These are phyloP conservation scores for Pachypsylla venusta DNA, from an alignment of 1,140 invertebrate genomes.

Conservation along the genomic window DNA sequence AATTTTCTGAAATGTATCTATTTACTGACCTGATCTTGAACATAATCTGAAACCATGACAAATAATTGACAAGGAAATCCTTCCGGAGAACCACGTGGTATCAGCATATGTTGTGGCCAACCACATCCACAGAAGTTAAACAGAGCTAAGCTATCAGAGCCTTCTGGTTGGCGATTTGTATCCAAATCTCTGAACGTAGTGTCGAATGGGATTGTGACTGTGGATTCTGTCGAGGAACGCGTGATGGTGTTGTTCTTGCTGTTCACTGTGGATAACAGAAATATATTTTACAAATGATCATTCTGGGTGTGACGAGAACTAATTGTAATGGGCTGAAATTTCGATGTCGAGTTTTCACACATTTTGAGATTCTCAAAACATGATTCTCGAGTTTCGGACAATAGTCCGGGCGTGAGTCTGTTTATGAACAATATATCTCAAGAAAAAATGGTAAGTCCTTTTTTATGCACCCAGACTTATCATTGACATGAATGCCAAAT, in stretches of 20 bases:
- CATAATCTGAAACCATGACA: constrained; percentile 63
- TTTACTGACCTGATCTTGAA: constrained; percentile 44
- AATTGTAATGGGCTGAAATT: no score
- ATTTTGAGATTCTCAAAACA: no score
- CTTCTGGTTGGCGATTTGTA: constrained; percentile 28
- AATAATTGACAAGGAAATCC: constrained; percentile 57
- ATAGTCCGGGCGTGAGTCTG: no score
- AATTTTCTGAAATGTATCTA: no score
- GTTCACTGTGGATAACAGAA: constrained; percentile 31
- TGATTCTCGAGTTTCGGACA: no score
- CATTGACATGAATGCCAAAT: no score
- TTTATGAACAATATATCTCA: no score
- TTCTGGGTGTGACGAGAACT: no score
- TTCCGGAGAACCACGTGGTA: constrained; percentile 51
- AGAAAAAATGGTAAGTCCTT: no score
- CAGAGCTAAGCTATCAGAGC: constrained; percentile 25
- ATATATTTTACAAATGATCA: constrained; percentile 8
- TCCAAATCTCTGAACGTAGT: constrained; percentile 43
- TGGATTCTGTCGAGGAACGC: constrained; percentile 39
- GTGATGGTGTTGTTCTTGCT: constrained; percentile 39
- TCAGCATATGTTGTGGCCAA: constrained; percentile 71
- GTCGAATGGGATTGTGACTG: constrained; percentile 48
- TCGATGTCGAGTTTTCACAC: no score
- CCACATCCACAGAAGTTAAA: constrained; percentile 70
- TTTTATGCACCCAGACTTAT: no score